Base-by-base conservation (phyloP, 1,140 invertebrate species). In the Asobara japonica region DNA sequence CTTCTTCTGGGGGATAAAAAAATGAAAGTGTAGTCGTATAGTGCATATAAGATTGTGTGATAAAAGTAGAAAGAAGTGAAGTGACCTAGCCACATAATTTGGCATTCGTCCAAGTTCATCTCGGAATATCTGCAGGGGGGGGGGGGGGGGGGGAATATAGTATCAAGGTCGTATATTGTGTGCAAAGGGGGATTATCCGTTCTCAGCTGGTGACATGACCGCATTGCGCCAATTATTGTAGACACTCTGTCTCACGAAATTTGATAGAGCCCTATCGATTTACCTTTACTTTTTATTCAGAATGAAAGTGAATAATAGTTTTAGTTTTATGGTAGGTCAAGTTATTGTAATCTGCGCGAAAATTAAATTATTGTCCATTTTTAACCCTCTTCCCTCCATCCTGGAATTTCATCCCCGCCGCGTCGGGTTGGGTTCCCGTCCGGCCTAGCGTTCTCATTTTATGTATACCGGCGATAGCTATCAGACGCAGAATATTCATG, bases 21-120 rank as follows among this genome's bases (percentile, higher is more conserved):
- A 56, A 25, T 3, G 22, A 18, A 45, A 45, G 25, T 67, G 51
- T 51, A 41, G n/a, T 2, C 29, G 48, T 20, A 31, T 6, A 67
- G 3, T 38, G 3, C 0, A 65, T 71, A 72, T 67, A 74, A 76
- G 78, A 79, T 79, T 78, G 76, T 77, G 76, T 65, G 76, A 80
- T 77, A 80, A 77, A 79, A 66, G 18, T 10, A 56, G 51, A 56
- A 56, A 25, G 51, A 56, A 56, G 22, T 56, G 56, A 79, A 81
- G 74, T 78, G 81, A 81, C 81, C 81, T 80, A 82, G 80, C 80
- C 80, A 76, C 79, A 73, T 76, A 66, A 76, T 81, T 82, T 86
- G 84, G 84, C 84, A 74, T 61, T 64, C 75, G 74, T 80, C 83
- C 84, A 86, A 86, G 78, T 81, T 83, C 81, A 80, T 83, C 84